phyloP scores from a whole-genome alignment of 2,113 vertebrate species.

The Cynopterus brachyotis region DNA sequence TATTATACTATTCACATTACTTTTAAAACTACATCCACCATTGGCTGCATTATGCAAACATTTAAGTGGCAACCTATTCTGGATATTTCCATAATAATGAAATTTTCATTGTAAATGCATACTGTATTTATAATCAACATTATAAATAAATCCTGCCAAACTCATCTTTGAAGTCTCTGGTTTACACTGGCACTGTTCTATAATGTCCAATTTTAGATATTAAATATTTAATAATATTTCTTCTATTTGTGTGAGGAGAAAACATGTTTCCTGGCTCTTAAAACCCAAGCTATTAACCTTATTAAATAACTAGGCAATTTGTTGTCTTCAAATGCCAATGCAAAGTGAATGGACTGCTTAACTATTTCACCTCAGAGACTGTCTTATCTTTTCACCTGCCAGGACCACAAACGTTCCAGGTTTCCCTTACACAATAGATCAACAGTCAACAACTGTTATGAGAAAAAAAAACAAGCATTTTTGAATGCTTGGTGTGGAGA shows the following conservation, averaged over 20 bases:
- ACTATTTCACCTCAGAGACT: neutral
- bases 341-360: neutral
- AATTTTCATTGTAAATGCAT: conserved; percentile 25
- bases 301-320: neutral
- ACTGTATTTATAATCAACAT: neutral
- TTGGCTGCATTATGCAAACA: neutral
- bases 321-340: neutral
- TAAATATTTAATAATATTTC: conserved; percentile 58
- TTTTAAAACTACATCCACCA: conserved; percentile 34
- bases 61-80: conserved; percentile 2
- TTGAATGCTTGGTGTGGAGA: neutral
- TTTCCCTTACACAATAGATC: neutral
- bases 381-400: conserved; percentile 10
- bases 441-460: neutral
- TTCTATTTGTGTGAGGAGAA: conserved; percentile 34
- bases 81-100: neutral
- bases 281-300: neutral
- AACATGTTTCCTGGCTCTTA: conserved; percentile 13
- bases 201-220: conserved; percentile 47
- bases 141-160: conserved; percentile 28
- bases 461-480: conserved; percentile 18
- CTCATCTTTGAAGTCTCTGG: neutral
- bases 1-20: neutral
- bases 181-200: conserved; percentile 14
- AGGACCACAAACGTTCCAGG: neutral